Conservation (phyloP, 1,140 invertebrate genomes). For the Euura lappo region DNA sequence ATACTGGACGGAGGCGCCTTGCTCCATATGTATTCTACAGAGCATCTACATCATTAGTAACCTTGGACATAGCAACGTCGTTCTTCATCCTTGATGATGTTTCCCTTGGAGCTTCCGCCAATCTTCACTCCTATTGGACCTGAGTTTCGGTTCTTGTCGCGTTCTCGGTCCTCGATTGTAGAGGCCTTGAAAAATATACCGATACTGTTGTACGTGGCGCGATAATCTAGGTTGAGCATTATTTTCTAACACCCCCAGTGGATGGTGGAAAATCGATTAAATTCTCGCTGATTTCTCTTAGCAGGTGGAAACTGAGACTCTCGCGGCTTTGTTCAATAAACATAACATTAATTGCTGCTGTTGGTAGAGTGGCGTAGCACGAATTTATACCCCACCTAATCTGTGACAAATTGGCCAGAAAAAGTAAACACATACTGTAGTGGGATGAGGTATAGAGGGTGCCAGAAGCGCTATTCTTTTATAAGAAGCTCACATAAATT, state of each 20-base stretch:
- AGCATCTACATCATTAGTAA: slow-evolving; percentile 58
- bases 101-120: slow-evolving; percentile 44
- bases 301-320: too few species aligned
- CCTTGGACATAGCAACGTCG: slow-evolving; percentile 57
- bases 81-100: slow-evolving; percentile 58
- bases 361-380: slow-evolving; percentile 30
- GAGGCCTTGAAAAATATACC: not conserved
- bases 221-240: too few species aligned
- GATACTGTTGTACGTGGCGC: too few species aligned
- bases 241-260: too few species aligned
- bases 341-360: not conserved
- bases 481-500: slow-evolving; percentile 63
- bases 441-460: slow-evolving; percentile 18
- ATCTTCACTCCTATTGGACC: slow-evolving; percentile 29
- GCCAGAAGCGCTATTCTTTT: slow-evolving; percentile 57
- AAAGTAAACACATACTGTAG: slow-evolving; percentile 25
- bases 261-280: too few species aligned
- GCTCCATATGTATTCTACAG: slow-evolving; percentile 54
- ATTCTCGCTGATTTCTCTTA: too few species aligned
- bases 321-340: too few species aligned
- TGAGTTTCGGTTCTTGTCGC: not conserved
- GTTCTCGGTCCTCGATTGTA: not conserved
- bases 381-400: slow-evolving; percentile 54
- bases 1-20: slow-evolving; percentile 38
- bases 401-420: slow-evolving; percentile 53